phyloP scores from a whole-genome alignment of 2,888 invertebrate species.

The Pandemis heparana region DNA sequence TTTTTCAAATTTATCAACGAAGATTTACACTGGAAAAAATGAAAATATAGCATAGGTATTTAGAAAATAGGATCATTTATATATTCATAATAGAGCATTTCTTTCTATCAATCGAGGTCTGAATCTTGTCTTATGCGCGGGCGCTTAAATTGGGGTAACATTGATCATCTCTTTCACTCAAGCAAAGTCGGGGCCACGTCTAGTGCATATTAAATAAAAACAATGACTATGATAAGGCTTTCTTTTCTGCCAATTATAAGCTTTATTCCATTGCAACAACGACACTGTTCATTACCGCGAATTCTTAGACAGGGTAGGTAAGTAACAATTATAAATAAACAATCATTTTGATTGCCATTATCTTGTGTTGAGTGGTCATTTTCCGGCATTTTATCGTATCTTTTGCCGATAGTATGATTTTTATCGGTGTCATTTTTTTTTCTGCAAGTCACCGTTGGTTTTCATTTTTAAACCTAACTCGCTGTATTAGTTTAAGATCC shows the following conservation, averaged over 20 bases:
- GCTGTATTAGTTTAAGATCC: background rate
- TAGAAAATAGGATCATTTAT: too few species aligned
- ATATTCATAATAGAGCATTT: too few species aligned
- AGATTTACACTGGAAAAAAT: too few species aligned
- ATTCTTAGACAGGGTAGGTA: background rate
- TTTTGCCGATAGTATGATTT: background rate
- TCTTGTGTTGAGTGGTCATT: background rate
- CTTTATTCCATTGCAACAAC: background rate
- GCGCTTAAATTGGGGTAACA: too few species aligned
- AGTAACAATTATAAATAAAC: background rate
- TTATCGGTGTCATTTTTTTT: background rate
- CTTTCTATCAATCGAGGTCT: too few species aligned
- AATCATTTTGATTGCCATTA: background rate
- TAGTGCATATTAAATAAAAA: too few species aligned
- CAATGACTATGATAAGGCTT: too few species aligned
- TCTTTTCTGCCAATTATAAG: background rate
- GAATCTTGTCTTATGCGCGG: too few species aligned
- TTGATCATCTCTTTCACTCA: too few species aligned
- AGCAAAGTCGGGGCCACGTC: too few species aligned
- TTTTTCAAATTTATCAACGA: too few species aligned
- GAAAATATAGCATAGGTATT: too few species aligned
- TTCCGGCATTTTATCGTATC: background rate
- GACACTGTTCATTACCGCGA: background rate
- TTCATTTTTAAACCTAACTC: background rate
- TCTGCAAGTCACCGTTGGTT: background rate